Percentiles rank a stretch among this genome's conserved stretches.
Evolutionary conservation across 30 jellyfish, hydroid and myxozoan genomes (phyloP).

Genomic region (Sanderia malayensis): DNA sequence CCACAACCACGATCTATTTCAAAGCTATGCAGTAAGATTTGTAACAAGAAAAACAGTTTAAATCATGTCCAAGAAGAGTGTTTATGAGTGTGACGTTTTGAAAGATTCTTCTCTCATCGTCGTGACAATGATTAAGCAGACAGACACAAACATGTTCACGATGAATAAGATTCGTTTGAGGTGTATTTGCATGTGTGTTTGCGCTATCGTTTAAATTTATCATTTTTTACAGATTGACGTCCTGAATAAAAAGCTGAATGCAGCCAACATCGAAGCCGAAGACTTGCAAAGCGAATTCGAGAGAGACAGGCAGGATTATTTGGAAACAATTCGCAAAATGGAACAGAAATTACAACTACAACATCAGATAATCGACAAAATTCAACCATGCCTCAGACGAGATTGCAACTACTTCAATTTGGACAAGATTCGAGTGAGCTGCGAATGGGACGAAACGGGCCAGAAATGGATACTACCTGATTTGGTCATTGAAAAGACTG

Average conservation of each 20-base stretch:
- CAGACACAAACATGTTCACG: too few relatives aligned
- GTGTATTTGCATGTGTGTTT: too few relatives aligned
- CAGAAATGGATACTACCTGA: slow-evolving; percentile 88
- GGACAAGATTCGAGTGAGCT: slow-evolving; percentile 57
- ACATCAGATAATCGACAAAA: slow-evolving; percentile 74
- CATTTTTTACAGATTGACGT: slow-evolving; percentile 38
- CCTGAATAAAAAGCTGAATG: slow-evolving; percentile 64
- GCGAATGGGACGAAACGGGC: slow-evolving; percentile 84
- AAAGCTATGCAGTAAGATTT: too few relatives aligned
- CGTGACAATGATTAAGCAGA: too few relatives aligned
- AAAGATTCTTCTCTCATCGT: too few relatives aligned
- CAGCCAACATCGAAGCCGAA: slow-evolving; percentile 66
- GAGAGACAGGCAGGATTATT: slow-evolving; percentile 87
- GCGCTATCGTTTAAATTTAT: too few relatives aligned
- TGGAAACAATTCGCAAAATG: slow-evolving; percentile 88
- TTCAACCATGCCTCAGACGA: slow-evolving; percentile 95
- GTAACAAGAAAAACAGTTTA: too few relatives aligned
- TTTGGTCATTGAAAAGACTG: slow-evolving; percentile 72
- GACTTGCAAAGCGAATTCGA: slow-evolving; percentile 95
- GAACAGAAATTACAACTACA: slow-evolving; percentile 86
- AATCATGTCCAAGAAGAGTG: too few relatives aligned
- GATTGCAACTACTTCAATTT: slow-evolving; percentile 88
- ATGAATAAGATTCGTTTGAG: too few relatives aligned
- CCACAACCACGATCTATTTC: too few relatives aligned
- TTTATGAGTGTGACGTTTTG: too few relatives aligned